phyloP scores from a whole-genome alignment of 1,140 invertebrate genomes.

The Bombus superbus region DNA sequence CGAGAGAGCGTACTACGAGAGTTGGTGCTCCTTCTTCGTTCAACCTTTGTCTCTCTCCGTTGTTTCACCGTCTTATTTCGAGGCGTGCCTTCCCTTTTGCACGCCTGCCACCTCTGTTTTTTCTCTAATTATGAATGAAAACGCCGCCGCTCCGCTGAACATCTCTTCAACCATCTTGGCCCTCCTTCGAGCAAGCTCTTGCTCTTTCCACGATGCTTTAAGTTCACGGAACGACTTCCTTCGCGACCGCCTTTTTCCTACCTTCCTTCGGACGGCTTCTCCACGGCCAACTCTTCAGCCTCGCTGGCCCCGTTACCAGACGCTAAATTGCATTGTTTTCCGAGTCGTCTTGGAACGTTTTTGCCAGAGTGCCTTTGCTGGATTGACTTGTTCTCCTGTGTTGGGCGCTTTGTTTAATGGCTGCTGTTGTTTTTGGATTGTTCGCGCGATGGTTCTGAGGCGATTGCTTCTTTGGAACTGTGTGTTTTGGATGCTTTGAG shows the following conservation, averaged over 20 bases:
- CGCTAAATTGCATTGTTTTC: conserved; percentile 41
- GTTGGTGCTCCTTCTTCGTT: background rate
- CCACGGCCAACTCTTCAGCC: background rate
- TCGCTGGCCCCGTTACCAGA: conserved; percentile 36
- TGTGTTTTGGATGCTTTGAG: background rate
- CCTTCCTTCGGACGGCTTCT: conserved; percentile 8
- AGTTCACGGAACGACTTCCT: background rate
- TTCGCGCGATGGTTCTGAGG: background rate
- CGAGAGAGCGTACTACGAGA: conserved; percentile 75
- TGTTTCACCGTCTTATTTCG: conserved; percentile 18
- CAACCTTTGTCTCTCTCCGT: conserved; percentile 22
- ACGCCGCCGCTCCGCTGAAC: conserved; percentile 63
- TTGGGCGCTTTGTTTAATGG: background rate
- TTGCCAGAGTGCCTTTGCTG: background rate
- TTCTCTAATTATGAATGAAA: conserved; percentile 84
- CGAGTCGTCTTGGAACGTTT: background rate
- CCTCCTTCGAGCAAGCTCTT: background rate
- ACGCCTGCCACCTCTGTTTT: conserved; percentile 67
- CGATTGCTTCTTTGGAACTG: background rate
- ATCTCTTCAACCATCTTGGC: background rate
- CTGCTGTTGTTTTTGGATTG: background rate
- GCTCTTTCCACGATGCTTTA: background rate
- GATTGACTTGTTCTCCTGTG: background rate
- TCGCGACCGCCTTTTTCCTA: background rate
- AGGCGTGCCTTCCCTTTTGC: conserved; percentile 20